These are phyloP conservation scores for Corythornis cristatus DNA, from an alignment of 2,113 vertebrate species.

Conservation along the genomic window DNA sequence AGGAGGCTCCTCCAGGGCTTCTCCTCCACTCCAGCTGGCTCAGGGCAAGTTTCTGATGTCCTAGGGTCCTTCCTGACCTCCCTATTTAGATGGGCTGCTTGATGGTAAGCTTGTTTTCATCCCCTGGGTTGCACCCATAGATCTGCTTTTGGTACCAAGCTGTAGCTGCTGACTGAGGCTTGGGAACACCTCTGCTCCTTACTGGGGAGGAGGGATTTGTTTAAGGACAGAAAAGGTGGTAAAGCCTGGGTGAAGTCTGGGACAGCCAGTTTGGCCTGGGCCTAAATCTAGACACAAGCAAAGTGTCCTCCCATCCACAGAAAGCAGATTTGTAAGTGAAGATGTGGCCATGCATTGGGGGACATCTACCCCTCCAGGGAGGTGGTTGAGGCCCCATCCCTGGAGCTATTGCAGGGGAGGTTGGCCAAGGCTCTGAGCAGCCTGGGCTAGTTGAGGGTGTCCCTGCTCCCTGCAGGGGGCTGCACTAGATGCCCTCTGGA, in stretches of 20 bases:
- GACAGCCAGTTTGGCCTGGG: background rate
- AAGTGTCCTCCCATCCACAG: background rate
- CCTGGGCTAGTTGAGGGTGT: too few species aligned
- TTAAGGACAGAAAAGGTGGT: background rate
- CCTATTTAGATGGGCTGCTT: background rate
- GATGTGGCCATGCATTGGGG: background rate
- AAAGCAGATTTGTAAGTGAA: slow-evolving; percentile 1
- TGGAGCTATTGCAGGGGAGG: too few species aligned
- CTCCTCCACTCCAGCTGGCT: background rate
- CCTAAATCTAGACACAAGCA: background rate
- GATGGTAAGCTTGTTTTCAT: background rate
- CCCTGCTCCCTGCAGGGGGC: too few species aligned
- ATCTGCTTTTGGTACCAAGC: background rate
- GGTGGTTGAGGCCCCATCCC: too few species aligned
- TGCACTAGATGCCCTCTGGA: too few species aligned
- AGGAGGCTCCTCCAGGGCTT: background rate
- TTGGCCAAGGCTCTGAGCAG: too few species aligned
- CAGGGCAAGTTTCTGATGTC: background rate
- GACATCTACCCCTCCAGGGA: background rate
- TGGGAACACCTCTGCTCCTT: background rate
- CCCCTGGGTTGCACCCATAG: background rate
- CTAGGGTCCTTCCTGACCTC: background rate
- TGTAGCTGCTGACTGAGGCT: background rate
- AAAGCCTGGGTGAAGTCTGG: background rate
- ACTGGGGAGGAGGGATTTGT: background rate